Evolutionary conservation across 2,113 vertebrate genomes (phyloP).

Genomic region (Rhinichthys klamathensis): DNA sequence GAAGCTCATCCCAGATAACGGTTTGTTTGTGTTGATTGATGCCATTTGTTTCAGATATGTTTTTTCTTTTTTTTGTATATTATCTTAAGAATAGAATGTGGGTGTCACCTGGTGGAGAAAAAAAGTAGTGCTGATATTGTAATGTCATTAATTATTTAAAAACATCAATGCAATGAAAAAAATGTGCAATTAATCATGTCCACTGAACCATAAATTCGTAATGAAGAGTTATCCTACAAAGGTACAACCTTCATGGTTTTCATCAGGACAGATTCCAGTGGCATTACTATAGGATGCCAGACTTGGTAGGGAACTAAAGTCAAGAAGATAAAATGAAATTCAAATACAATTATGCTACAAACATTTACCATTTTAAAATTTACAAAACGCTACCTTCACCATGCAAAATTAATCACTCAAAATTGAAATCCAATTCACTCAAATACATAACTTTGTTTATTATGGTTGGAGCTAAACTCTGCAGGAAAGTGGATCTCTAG

Average conservation of each 20-base stretch:
- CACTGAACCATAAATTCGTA: neutral
- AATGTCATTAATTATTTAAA: neutral
- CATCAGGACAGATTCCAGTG: neutral
- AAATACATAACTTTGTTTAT: too few relatives aligned
- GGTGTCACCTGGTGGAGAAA: neutral
- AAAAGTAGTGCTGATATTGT: neutral
- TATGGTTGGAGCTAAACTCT: too few relatives aligned
- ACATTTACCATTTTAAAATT: neutral
- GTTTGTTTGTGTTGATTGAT: conserved; percentile 8
- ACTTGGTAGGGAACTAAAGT: neutral
- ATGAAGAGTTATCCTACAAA: neutral
- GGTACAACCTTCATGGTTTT: neutral
- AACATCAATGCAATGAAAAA: neutral
- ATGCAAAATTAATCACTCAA: neutral
- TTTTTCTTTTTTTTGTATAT: neutral
- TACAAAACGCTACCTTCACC: neutral
- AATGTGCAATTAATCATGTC: neutral
- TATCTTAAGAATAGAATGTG: conserved; percentile 10
- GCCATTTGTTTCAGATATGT: neutral
- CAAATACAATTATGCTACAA: neutral
- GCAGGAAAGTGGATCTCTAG: too few relatives aligned
- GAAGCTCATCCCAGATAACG: conserved; percentile 40
- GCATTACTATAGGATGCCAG: neutral
- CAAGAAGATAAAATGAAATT: neutral
- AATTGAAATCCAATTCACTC: neutral